phyloP scores from a whole-genome alignment of 2,797 vertebrate genomes.

The Squalus acanthias region DNA sequence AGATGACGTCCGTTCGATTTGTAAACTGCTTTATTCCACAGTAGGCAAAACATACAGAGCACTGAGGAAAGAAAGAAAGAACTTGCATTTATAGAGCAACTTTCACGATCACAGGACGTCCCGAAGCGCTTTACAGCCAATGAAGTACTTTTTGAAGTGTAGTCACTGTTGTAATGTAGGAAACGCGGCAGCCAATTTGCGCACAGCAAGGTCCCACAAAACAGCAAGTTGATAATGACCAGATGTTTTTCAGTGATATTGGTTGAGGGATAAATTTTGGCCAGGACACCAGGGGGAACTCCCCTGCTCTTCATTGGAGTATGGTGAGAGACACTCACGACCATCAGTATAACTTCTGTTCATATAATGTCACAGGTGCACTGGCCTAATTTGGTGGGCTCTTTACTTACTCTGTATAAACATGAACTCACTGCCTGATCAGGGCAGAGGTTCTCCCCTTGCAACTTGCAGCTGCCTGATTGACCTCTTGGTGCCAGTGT shows the following conservation, averaged over 20 bases:
- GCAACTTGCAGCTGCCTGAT: neutral
- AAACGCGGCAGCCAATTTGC: neutral
- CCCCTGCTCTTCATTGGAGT: neutral
- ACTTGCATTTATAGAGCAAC: neutral
- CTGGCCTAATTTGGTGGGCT: neutral
- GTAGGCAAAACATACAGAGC: neutral
- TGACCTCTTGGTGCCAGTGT: neutral
- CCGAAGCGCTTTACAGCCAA: neutral
- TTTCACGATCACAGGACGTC: neutral
- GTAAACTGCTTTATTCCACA: neutral
- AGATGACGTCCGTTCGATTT: neutral
- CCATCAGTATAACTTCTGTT: neutral
- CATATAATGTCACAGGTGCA: neutral
- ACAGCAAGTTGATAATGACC: neutral
- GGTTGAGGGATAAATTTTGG: neutral
- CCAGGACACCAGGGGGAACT: neutral
- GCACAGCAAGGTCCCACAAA: neutral
- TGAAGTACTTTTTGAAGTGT: neutral
- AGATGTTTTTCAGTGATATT: neutral
- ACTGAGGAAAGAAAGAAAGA: neutral
- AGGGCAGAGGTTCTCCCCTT: neutral
- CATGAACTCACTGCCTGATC: neutral
- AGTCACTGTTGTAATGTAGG: neutral
- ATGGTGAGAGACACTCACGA: neutral
- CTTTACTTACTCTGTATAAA: neutral